phyloP scores from a whole-genome alignment of 1,140 invertebrate species.

The Drepana arcuata region DNA sequence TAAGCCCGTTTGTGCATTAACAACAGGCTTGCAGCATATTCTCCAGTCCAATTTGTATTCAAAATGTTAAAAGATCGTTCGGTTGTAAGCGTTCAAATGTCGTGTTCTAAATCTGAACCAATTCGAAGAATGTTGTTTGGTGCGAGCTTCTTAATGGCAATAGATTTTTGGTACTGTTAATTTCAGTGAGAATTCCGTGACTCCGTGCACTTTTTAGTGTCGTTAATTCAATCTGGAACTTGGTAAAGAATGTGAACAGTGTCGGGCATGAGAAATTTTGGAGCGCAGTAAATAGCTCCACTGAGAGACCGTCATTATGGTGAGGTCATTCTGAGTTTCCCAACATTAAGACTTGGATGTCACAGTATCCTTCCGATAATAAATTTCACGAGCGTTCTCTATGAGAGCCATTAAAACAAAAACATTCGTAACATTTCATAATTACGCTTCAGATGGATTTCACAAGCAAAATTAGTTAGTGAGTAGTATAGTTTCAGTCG shows the following conservation, averaged over 20 bases:
- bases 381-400: slow-evolving; percentile 29
- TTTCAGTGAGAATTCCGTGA: slow-evolving; percentile 31
- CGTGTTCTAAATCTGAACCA: slow-evolving; percentile 45
- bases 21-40: slow-evolving; percentile 29
- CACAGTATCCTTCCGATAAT: slow-evolving; percentile 42
- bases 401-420: slow-evolving; percentile 29
- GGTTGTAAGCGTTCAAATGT: slow-evolving; percentile 24
- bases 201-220: slow-evolving; percentile 35
- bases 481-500: too few species aligned
- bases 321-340: slow-evolving; percentile 41
- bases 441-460: too few species aligned
- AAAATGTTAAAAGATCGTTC: slow-evolving; percentile 30
- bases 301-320: slow-evolving; percentile 44
- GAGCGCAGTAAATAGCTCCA: slow-evolving; percentile 42
- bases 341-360: slow-evolving; percentile 42
- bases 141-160: slow-evolving; percentile 29
- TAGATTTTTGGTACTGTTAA: slow-evolving; percentile 37
- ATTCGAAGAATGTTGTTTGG: slow-evolving; percentile 38
- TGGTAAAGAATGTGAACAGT: slow-evolving; percentile 37
- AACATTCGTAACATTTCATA: slow-evolving; percentile 26
- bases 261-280: slow-evolving; percentile 38
- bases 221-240: slow-evolving; percentile 38
- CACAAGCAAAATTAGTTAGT: too few species aligned
- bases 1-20: slow-evolving; percentile 40
- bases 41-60: slow-evolving; percentile 31